Evolutionary conservation across 2,797 vertebrate species (phyloP).

Genomic region (Sarcoramphus papa): DNA sequence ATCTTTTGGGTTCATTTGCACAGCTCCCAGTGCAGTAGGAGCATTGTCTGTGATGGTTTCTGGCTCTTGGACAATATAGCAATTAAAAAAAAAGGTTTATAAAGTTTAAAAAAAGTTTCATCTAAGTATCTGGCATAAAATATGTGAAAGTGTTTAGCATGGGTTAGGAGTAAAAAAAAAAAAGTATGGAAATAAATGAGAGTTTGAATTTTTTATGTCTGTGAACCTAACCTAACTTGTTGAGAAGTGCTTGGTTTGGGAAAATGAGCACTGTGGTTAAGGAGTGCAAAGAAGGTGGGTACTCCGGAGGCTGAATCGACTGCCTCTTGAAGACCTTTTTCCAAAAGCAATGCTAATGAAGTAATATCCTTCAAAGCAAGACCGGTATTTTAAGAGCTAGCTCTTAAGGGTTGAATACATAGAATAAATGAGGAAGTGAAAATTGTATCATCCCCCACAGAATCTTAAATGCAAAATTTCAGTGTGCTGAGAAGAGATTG

Average conservation of each 20-base stretch:
- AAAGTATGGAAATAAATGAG: neutral
- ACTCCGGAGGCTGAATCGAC: neutral
- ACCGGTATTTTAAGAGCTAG: slow-evolving; percentile 27
- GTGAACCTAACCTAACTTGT: slow-evolving; percentile 17
- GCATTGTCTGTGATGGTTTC: neutral
- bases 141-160: slow-evolving; percentile 12
- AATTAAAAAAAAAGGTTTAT: neutral
- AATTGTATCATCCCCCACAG: slow-evolving; percentile 23
- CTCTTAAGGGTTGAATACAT: slow-evolving; percentile 22
- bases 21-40: neutral
- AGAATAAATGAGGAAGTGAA: slow-evolving; percentile 46
- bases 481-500: neutral
- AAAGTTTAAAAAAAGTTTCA: neutral
- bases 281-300: neutral
- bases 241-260: slow-evolving; percentile 32
- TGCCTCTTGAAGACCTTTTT: slow-evolving; percentile 36
- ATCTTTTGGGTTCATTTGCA: neutral
- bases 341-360: slow-evolving; percentile 35
- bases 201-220: slow-evolving; percentile 4
- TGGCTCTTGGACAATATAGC: neutral
- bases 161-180: neutral
- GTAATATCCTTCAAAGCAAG: slow-evolving; percentile 45
- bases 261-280: slow-evolving; percentile 32
- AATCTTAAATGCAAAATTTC: slow-evolving; percentile 24
- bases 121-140: neutral